Evolutionary conservation across 2,113 vertebrate genomes (phyloP), one percentile per base, ranked within the genome.

Genomic region (Oreocharis arfaki): DNA sequence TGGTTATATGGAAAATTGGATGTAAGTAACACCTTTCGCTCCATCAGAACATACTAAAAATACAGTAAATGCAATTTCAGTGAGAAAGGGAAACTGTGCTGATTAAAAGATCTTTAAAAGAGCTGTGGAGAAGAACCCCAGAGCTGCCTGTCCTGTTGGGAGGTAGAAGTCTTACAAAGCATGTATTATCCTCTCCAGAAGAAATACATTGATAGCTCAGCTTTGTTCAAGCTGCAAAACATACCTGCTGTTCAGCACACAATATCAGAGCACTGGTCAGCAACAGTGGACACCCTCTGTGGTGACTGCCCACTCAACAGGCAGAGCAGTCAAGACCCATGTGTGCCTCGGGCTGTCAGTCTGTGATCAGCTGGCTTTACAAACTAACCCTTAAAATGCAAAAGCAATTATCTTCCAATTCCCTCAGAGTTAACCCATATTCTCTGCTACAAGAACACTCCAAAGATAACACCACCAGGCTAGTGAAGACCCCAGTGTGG

Each of bases 1-100:
- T 94, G 80, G 94, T 95, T 97, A 96, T 97, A 95, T 98, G 98
- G 98, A 98, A 98, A 98, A 97, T 67, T 93, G 96, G 93, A 97
- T 95, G 96, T 91, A 96, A 98, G 95, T 95, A 96, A 97, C 95
- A 96, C 96, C 94, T 98, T 97, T 94, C 5, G 20, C 91, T 96
- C 81, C 89, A 87, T 90, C 78, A 84, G 93, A 98, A 96, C 87
- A 69, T 75, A 95, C 97, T 97, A 96, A 98, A 98, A 98, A 97
- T 97, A 98, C n/a, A 96, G 96, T 56, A 70, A 93, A 81, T 82
- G 96, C 47, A 91, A 97, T 97, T 98, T 97, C 95, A 97, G 96
- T 78, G 93, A 95, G 89, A 97, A 94, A 95, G 81, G 86, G 85
- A 96, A 97, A 86, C 63, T 64, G 77, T 70, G 92, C 77, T 83